Evolutionary conservation across 2,113 vertebrate species (phyloP), one percentile per base, ranked within the genome.

Genomic region (Alligator sinensis): DNA sequence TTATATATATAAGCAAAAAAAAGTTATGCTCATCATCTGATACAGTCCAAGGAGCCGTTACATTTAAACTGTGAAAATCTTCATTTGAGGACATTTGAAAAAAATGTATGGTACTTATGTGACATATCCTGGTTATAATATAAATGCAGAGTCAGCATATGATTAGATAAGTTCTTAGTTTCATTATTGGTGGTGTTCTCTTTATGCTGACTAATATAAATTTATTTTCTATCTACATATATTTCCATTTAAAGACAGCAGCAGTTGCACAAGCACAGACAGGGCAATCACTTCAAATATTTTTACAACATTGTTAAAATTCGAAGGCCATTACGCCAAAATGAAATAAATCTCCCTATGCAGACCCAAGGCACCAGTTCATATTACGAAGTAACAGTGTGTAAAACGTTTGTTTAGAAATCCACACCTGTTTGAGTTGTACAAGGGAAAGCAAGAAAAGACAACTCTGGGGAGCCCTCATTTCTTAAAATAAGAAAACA

Each of bases 1-100:
- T n/a, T n/a, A n/a, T 38, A 38, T 38, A 38, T 38, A 38, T 38
- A 47, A 9, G 47, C 47, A 47, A 47, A 47, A 47, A 74, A 74
- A 47, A 74, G 13, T 24, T 22, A 24, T 74, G 47, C 24, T 74
- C 22, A 38, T 74, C 24, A 47, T 47, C 22, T 13, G 24, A 7
- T 13, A 11, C 25, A 85, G 84, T 81, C 86, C 28, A 77, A 30
- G 59, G 78, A 93, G 59, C 77, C 27, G 15, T 90, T 91, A 85
- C 38, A 70, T 94, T 94, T 95, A 83, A 66, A 47, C 62, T 60
- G 54, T 57, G 54, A 64, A 95, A 92, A 57, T 54, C 78, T 30
- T 11, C 22, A 74, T 47, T 81, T 89, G 77, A 81, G 85, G 24
- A 77, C 68, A 80, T 82, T 11, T 4, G 10, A 89, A 95, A 79